phyloP scores from a whole-genome alignment of 2,113 vertebrate genomes.

The Tonatia bakeri region DNA sequence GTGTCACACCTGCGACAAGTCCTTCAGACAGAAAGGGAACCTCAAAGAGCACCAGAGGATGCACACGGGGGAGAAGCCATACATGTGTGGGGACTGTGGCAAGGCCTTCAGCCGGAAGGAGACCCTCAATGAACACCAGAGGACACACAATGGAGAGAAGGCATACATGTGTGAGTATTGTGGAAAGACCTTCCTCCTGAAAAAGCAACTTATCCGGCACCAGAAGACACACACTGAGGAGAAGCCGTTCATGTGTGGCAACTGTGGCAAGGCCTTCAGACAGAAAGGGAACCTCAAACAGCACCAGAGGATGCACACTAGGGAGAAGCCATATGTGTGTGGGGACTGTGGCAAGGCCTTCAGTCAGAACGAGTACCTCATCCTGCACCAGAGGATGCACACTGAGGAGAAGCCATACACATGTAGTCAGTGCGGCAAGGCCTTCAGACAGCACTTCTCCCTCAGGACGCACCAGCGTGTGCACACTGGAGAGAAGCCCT shows the following conservation, averaged over 20 bases:
- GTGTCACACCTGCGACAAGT: neutral
- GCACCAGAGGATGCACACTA: constrained; percentile 61
- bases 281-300: constrained; percentile 52
- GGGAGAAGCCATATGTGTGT: constrained; percentile 39
- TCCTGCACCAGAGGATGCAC: too few species aligned
- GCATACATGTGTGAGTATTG: constrained; percentile 40
- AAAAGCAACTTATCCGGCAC: neutral
- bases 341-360: too few species aligned
- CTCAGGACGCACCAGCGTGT: constrained; percentile 57
- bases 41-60: constrained; percentile 59
- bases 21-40: constrained; percentile 55
- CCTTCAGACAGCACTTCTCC: constrained; percentile 57
- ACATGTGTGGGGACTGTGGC: too few species aligned
- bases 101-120: too few species aligned
- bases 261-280: constrained; percentile 20
- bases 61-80: constrained; percentile 61
- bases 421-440: too few species aligned
- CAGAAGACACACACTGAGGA: constrained; percentile 2
- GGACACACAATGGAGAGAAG: neutral
- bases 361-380: too few species aligned
- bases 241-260: constrained; percentile 35
- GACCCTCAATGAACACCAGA: too few species aligned
- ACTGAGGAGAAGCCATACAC: too few species aligned
- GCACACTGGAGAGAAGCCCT: constrained; percentile 62
- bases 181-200: constrained; percentile 52